Conservation (phyloP, 2,888 invertebrate species). For the Neoitamus cyanurus region DNA sequence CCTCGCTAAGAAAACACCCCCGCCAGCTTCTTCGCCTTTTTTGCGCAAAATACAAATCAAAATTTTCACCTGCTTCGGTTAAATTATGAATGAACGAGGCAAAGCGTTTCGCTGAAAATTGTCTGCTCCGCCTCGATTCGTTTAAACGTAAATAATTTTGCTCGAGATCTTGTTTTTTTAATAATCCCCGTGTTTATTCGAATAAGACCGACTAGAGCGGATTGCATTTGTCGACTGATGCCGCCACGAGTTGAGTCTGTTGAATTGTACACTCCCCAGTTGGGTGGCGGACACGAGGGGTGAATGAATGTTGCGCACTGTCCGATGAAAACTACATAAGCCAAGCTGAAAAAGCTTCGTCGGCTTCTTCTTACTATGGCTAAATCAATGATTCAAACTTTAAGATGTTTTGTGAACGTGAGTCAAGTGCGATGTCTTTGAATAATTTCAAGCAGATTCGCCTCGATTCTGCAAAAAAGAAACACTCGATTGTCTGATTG, state of each 20-base stretch:
- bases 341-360: conserved; percentile 10
- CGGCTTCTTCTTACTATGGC: background rate
- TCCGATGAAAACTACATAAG: background rate
- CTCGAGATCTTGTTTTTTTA: background rate
- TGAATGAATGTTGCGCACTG: conserved; percentile 14
- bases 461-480: background rate
- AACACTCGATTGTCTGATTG: background rate
- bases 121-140: background rate
- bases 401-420: background rate
- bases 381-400: conserved; percentile 30
- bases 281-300: background rate
- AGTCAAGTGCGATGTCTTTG: conserved; percentile 7
- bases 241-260: conserved; percentile 27
- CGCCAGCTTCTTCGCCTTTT: background rate
- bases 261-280: background rate
- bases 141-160: background rate
- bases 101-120: background rate
- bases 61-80: background rate
- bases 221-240: conserved; percentile 49
- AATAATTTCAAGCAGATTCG: background rate
- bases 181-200: background rate
- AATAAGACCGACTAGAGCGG: conserved; percentile 43
- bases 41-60: background rate
- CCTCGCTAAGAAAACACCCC: background rate
- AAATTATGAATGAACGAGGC: background rate